Conservation (phyloP, 1,140 invertebrate genomes). For the Teleopsis dalmanni region DNA sequence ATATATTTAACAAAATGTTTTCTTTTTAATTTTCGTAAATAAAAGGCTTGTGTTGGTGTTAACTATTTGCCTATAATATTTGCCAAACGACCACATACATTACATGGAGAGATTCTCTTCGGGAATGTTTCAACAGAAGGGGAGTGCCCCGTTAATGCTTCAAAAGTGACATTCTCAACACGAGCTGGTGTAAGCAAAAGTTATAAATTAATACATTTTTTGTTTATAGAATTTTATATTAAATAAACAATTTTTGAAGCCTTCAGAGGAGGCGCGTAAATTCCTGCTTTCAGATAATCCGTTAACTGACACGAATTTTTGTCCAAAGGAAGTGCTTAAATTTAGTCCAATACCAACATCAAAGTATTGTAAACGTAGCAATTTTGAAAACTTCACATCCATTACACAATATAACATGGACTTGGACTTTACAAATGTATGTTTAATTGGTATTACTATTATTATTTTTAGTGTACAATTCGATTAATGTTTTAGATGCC, state of each 20-base stretch:
- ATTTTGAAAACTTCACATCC: slow-evolving; percentile 40
- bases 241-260: slow-evolving; percentile 16
- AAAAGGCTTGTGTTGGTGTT: slow-evolving; percentile 33
- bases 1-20: background rate
- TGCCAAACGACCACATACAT: slow-evolving; percentile 37
- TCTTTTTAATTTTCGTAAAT: background rate
- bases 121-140: slow-evolving; percentile 25
- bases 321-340: slow-evolving; percentile 41
- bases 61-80: slow-evolving; percentile 41
- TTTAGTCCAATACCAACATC: slow-evolving; percentile 39
- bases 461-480: background rate
- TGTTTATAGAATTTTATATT: background rate
- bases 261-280: slow-evolving; percentile 35
- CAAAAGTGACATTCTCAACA: slow-evolving; percentile 28
- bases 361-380: slow-evolving; percentile 38
- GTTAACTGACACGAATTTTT: slow-evolving; percentile 36
- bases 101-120: slow-evolving; percentile 33
- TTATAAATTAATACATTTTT: slow-evolving; percentile 1
- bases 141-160: slow-evolving; percentile 27
- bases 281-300: slow-evolving; percentile 34
- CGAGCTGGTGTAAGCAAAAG: slow-evolving; percentile 34
- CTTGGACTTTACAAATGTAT: slow-evolving; percentile 37
- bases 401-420: slow-evolving; percentile 39
- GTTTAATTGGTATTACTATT: background rate
- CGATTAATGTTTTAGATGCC: slow-evolving; percentile 27